Evolutionary conservation across 2,888 invertebrate genomes (phyloP).

Genomic region (Balanococcus diminutus): DNA sequence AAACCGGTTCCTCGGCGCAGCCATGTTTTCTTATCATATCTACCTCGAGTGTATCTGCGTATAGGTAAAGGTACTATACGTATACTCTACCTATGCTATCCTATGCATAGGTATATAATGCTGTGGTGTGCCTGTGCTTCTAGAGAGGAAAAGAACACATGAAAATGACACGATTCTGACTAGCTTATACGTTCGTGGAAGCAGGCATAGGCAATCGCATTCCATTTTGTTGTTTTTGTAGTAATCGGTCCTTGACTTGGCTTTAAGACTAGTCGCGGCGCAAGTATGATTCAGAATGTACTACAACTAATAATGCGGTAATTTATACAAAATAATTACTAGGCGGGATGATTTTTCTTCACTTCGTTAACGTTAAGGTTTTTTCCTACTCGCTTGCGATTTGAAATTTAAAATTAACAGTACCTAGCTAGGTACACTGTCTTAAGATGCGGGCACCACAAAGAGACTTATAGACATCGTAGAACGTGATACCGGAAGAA

Average conservation of each 20-base stretch:
- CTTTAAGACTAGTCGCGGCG: slow-evolving; percentile 15
- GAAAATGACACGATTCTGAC: slow-evolving; percentile 49
- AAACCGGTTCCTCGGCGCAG: slow-evolving; percentile 32
- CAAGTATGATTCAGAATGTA: slow-evolving; percentile 23
- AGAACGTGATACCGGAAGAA: not conserved
- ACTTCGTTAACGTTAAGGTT: slow-evolving; percentile 6
- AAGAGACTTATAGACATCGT: not conserved
- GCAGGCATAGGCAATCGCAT: slow-evolving; percentile 28
- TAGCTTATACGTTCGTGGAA: slow-evolving; percentile 26
- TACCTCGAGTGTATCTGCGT: not conserved
- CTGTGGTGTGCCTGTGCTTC: not conserved
- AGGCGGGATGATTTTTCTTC: slow-evolving; percentile 16
- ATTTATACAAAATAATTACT: slow-evolving; percentile 1
- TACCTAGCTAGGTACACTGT: not conserved
- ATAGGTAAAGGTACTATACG: not conserved
- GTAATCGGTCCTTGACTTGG: slow-evolving; percentile 46
- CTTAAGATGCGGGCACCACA: not conserved
- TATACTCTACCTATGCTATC: too few relatives aligned
- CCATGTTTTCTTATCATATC: slow-evolving; percentile 46
- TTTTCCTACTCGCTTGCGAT: too few relatives aligned
- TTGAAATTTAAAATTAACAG: not conserved
- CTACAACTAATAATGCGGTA: slow-evolving; percentile 10
- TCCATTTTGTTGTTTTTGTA: slow-evolving; percentile 31
- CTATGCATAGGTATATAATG: too few relatives aligned
- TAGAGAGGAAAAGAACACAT: slow-evolving; percentile 14